Base-by-base conservation (phyloP, 2,888 invertebrate species). In the Rambutsinella grinnellia region DNA sequence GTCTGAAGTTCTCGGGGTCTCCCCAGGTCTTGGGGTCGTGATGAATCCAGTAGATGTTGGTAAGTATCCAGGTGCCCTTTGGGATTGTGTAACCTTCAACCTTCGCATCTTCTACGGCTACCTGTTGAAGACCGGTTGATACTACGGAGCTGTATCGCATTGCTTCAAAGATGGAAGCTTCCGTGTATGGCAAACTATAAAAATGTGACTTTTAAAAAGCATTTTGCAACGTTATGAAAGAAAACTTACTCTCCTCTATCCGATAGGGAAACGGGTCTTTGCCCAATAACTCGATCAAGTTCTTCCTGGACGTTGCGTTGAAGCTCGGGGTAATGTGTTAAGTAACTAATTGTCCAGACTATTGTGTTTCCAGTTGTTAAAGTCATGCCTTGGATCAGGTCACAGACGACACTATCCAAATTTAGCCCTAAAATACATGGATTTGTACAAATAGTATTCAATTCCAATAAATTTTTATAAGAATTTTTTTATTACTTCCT, bases 401-500 rank as follows among this genome's bases (percentile, higher is more conserved):
- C 69, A 24, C 69, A 54, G 1, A 69, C 69, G 19, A 57, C 53
- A 3, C 60, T 61, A 21, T 61, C 61, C 53, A 69, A 26, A 54
- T 69, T 61, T 1, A 54, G 53, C 44, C 69, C 69, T 69, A 3
- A n/a, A n/a, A 13, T 10, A 44, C 13, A 44, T 10, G 6, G 6
- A 44, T 44, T 44, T 44, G 44, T 44, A 44, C 44, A 44, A 44
- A 44, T 10, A 44, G 15, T 10, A 13, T n/a, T n/a, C n/a, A n/a
- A n/a, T n/a, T n/a, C n/a, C n/a, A n/a, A n/a, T n/a, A n/a, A n/a
- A n/a, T n/a, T n/a, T n/a, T n/a, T 44, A 44, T 44, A 44, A 10
- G n/a, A n/a, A n/a, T n/a, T n/a, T n/a, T n/a, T n/a, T n/a, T 13
- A 17, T 58, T 47, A 70, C 70, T 61, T 62, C 70, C 70, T 10